Conservation (phyloP, 2,888 invertebrate species). For the Lordiphosa fenestrarum region DNA sequence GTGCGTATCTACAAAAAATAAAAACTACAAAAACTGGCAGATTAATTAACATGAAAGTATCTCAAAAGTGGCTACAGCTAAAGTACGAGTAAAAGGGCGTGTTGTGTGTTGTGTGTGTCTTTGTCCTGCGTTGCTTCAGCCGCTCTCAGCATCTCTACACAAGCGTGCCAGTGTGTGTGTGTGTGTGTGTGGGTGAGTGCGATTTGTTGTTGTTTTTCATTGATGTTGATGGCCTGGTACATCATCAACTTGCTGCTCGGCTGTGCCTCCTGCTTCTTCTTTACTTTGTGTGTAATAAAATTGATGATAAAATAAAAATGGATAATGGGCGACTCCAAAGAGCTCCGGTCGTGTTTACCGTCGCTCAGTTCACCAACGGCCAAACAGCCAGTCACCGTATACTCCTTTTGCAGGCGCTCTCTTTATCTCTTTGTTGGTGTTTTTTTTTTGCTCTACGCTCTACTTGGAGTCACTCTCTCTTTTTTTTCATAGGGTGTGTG, state of each 20-base stretch:
- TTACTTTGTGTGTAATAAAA: constrained; percentile 70
- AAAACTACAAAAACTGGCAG: constrained; percentile 12
- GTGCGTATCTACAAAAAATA: constrained; percentile 32
- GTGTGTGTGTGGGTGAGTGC: too few relatives aligned
- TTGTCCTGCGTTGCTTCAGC: constrained; percentile 17
- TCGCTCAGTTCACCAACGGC: constrained; percentile 32
- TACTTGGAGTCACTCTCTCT: constrained; percentile 25
- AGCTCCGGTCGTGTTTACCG: constrained; percentile 37
- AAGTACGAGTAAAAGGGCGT: constrained; percentile 54
- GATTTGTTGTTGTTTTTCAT: constrained; percentile 46
- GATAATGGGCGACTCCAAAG: constrained; percentile 72
- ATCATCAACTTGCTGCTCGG: constrained; percentile 52
- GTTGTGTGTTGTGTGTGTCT: constrained; percentile 38
- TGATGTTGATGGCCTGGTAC: constrained; percentile 41
- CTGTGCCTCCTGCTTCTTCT: constrained; percentile 44
- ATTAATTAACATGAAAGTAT: constrained; percentile 19
- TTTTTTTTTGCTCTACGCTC: constrained; percentile 16
- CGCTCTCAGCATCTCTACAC: constrained; percentile 25
- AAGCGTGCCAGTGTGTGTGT: too few relatives aligned
- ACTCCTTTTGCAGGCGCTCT: constrained; percentile 24
- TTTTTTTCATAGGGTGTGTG: constrained; percentile 2
- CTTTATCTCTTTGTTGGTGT: constrained; percentile 22
- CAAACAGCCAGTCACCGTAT: not conserved
- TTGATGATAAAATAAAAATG: constrained; percentile 76
- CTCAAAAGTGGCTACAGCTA: constrained; percentile 8